These are phyloP conservation scores for Phrynocephalus vlangalii DNA, from an alignment of 2,797 vertebrate genomes.

Conservation along the genomic window DNA sequence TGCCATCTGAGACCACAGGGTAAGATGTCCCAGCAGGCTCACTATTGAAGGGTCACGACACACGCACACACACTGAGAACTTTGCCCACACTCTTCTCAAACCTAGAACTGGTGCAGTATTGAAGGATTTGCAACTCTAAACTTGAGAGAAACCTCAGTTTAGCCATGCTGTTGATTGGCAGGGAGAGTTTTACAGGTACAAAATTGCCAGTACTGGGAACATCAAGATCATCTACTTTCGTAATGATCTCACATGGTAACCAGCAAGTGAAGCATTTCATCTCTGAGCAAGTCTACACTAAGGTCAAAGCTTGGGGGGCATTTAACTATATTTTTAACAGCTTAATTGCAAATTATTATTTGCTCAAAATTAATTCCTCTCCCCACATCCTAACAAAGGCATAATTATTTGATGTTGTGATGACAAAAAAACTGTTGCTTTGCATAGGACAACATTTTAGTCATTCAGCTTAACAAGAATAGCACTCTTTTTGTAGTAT, in stretches of 20 bases:
- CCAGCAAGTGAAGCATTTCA: neutral
- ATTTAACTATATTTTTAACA: too few relatives aligned
- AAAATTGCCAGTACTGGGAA: neutral
- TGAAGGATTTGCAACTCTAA: neutral
- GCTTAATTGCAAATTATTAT: too few relatives aligned
- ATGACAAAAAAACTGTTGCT: too few relatives aligned
- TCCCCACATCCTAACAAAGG: too few relatives aligned
- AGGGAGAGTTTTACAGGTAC: neutral
- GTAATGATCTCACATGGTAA: neutral
- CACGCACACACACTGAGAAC: too few relatives aligned
- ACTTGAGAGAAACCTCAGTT: neutral
- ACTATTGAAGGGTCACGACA: neutral
- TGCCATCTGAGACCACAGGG: neutral
- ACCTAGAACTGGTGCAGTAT: neutral
- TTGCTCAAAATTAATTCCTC: too few relatives aligned
- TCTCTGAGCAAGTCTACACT: neutral
- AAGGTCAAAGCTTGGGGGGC: too few relatives aligned
- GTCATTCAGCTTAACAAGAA: too few relatives aligned
- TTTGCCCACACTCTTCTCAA: neutral
- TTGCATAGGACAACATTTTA: too few relatives aligned
- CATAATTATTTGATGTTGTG: too few relatives aligned
- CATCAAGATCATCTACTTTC: neutral
- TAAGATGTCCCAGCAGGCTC: neutral
- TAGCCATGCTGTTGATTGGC: neutral
- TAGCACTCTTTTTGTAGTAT: too few relatives aligned